A percentile compares a stretch with the other conserved stretches of the same genome.
These are phyloP conservation scores for Margarornis squamiger DNA, from an alignment of 2,797 vertebrate genomes.

Conservation along the genomic window DNA sequence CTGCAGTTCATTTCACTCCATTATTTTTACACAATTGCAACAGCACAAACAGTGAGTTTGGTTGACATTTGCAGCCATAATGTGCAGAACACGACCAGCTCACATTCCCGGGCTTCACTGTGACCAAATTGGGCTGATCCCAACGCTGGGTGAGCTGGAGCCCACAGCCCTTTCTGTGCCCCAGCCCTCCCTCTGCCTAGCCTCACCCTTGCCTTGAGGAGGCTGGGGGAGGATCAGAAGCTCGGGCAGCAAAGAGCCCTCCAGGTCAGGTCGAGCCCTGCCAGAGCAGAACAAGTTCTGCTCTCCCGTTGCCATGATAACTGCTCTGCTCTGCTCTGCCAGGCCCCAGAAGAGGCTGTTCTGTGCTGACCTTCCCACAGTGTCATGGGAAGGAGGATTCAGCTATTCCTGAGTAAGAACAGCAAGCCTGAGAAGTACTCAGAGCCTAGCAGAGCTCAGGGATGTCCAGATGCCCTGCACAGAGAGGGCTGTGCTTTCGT, in stretches of 20 bases:
- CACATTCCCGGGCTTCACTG: background rate
- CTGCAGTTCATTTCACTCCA: background rate
- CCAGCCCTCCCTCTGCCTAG: background rate
- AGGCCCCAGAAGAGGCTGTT: background rate
- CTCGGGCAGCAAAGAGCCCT: background rate
- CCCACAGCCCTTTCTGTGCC: background rate
- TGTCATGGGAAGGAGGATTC: background rate
- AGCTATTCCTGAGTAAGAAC: background rate
- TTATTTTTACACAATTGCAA: background rate
- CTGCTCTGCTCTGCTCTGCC: background rate
- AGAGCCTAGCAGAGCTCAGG: background rate
- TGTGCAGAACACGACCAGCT: background rate
- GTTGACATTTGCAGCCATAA: background rate
- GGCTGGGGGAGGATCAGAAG: background rate
- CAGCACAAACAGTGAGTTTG: background rate
- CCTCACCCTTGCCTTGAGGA: background rate
- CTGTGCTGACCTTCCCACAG: background rate
- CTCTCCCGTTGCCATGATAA: background rate
- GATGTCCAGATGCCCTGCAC: background rate
- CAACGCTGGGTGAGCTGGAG: rapidly evolving
- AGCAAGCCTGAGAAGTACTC: background rate
- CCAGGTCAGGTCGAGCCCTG: background rate
- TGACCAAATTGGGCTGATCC: background rate
- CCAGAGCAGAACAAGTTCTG: background rate
- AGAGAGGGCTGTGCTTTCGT: background rate